Conservation (phyloP, 2,888 invertebrate genomes). For the Hipparchia semele region DNA sequence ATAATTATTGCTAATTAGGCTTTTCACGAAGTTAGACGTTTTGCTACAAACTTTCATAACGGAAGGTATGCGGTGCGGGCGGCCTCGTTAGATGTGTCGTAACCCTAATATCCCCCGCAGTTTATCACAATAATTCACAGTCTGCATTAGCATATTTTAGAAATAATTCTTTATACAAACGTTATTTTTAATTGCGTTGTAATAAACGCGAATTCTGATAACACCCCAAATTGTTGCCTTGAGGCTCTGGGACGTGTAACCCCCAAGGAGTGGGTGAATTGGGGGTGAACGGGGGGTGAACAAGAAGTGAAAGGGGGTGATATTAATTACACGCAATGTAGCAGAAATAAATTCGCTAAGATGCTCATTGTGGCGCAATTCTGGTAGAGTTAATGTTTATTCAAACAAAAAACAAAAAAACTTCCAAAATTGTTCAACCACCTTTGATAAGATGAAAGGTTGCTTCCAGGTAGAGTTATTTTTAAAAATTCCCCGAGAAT, state of each 20-base stretch:
- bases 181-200: background rate
- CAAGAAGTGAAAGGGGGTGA: background rate
- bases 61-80: too few species aligned
- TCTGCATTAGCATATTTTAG: too few species aligned
- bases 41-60: too few species aligned
- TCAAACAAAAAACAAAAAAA: background rate
- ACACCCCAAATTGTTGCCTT: background rate
- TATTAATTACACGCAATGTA: slow-evolving; percentile 9
- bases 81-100: too few species aligned
- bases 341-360: slow-evolving; percentile 2
- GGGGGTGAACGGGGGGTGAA: background rate
- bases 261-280: background rate
- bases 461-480: too few species aligned
- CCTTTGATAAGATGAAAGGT: background rate
- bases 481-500: too few species aligned
- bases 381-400: slow-evolving; percentile 1
- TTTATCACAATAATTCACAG: too few species aligned
- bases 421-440: background rate
- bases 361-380: background rate
- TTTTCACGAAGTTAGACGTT: too few species aligned
- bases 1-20: too few species aligned
- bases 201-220: background rate
- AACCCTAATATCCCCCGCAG: too few species aligned
- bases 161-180: background rate
- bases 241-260: slow-evolving; percentile 1